These are phyloP conservation scores for Poeciliopsis prolifica DNA, from an alignment of 2,113 vertebrate genomes.

Conservation along the genomic window DNA sequence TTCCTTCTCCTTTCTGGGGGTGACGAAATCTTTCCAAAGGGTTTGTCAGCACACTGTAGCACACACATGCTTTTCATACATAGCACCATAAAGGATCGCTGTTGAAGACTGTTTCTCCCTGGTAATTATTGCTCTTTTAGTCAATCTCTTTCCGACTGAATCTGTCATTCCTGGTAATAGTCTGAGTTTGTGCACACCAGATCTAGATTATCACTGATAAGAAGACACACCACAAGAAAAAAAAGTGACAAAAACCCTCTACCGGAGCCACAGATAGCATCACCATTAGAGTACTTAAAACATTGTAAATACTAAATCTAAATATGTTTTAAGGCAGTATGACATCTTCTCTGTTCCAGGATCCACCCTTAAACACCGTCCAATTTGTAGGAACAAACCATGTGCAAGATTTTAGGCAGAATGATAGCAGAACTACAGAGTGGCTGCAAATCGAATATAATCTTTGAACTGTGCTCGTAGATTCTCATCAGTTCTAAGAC, in stretches of 20 bases:
- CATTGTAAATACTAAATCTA: slow-evolving; percentile 55
- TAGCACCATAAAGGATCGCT: slow-evolving; percentile 76
- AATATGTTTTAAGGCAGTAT: slow-evolving; percentile 78
- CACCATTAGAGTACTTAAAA: slow-evolving; percentile 63
- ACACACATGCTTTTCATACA: slow-evolving; percentile 56
- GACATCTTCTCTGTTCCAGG: slow-evolving; percentile 50
- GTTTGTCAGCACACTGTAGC: slow-evolving; percentile 48
- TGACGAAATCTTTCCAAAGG: slow-evolving; percentile 52
- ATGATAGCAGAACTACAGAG: slow-evolving; percentile 58
- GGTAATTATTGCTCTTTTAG: slow-evolving; percentile 84
- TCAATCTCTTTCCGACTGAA: slow-evolving; percentile 49
- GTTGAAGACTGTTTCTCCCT: slow-evolving; percentile 65
- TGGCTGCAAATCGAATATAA: slow-evolving; percentile 63
- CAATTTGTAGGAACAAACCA: slow-evolving; percentile 36
- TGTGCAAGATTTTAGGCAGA: slow-evolving; percentile 70
- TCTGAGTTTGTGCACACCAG: slow-evolving; percentile 41
- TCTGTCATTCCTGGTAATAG: slow-evolving; percentile 51
- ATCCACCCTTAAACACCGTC: slow-evolving; percentile 42
- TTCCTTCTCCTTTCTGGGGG: slow-evolving; percentile 28
- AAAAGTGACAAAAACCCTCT: slow-evolving; percentile 17
- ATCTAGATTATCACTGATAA: slow-evolving; percentile 59
- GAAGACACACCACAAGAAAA: slow-evolving; percentile 40
- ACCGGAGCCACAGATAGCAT: slow-evolving; percentile 52
- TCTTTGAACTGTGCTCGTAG: slow-evolving; percentile 62
- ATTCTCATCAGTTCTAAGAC: slow-evolving; percentile 34